Evolutionary conservation across 2,113 vertebrate genomes (phyloP), one percentile per base, ranked within the genome.

Genomic region (Tychaedon coryphoeus): DNA sequence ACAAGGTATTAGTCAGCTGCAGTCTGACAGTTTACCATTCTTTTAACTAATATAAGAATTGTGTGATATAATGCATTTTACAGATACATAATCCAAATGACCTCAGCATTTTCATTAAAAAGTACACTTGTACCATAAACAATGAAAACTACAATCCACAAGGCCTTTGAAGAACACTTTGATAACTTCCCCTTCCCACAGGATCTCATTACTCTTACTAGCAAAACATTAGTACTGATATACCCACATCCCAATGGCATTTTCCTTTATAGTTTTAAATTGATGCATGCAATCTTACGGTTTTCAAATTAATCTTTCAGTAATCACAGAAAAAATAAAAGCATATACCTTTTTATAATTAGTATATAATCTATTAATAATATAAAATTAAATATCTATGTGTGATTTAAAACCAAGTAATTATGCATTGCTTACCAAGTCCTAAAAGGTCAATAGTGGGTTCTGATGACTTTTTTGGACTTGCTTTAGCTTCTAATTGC

Each of bases 361-460:
- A 50, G 24, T 50, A 50, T 29, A 51, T 28, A 51, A 28, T 47
- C 14, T 53, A 67, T 53, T 53, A 29, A 82, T 29, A 75, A 53
- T 47, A 72, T 25, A 79, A 86, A 86, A 65, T 2, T 2, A 47
- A 0, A 0, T 20, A 65, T 29, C 20, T 43, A 13, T 23, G 25
- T 58, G 71, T 43, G 17, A 76, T 28, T 78, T n/a, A 54, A 95
- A 92, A 69, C 4, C 17, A 64, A 40, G 58, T 45, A 77, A 88
- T 83, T 85, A 84, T 50, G 42, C 70, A 94, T 56, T 96, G 97
- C 99, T 99, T 98, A 99, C 99, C 99, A 58, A 99, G 98, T 95
- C 99, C 99, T 97, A 99, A 98, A 83, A 99, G 98, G 97, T 99
- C 99, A 94, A 99, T 98, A 57, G 98, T 98, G 16, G 98, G 96